Evolutionary conservation across 2,797 vertebrate species (phyloP).

Genomic region (Tenualosa ilisha): DNA sequence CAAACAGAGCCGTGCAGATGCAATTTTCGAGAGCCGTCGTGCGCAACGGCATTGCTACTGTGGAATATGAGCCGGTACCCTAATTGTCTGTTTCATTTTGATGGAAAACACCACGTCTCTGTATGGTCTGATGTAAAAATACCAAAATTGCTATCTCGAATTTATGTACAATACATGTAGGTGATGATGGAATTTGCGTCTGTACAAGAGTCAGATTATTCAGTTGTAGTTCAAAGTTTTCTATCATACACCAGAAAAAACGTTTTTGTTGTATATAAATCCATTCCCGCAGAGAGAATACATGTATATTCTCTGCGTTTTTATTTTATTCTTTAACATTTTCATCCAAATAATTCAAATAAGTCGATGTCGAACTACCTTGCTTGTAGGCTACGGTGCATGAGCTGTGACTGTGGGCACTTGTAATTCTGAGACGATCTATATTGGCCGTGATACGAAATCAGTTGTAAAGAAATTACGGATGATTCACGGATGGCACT

Average conservation of each 20-base stretch:
- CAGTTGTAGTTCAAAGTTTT: background rate
- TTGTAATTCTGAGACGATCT: background rate
- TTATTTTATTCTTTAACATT: background rate
- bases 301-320: background rate
- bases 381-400: background rate
- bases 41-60: background rate
- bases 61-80: background rate
- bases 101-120: background rate
- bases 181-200: background rate
- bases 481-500: slow-evolving; percentile 11
- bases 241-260: background rate
- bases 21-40: slow-evolving; percentile 4
- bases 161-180: background rate
- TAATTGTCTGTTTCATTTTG: background rate
- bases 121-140: background rate
- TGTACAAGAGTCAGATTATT: background rate
- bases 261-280: background rate
- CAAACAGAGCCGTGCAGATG: background rate
- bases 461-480: background rate
- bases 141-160: background rate
- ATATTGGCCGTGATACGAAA: background rate
- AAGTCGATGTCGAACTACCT: background rate
- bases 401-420: slow-evolving; percentile 3
- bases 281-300: background rate
- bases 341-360: background rate